Conservation (phyloP, 2,113 vertebrate species). For the Marmota flaviventris region DNA sequence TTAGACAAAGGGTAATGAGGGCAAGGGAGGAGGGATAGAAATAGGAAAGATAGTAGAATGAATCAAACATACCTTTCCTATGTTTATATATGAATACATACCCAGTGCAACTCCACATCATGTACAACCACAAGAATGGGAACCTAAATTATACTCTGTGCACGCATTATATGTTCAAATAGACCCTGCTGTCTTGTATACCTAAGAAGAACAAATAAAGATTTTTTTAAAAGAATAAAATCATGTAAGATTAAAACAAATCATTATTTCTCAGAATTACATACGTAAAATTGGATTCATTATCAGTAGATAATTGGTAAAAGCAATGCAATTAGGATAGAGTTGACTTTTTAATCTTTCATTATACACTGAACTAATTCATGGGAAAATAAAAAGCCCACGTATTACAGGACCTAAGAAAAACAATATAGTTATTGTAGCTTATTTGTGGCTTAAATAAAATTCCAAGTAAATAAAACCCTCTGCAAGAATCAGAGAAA, state of each 20-base stretch:
- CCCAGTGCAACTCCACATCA: too few species aligned
- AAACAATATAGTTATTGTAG: not conserved
- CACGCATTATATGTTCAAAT: too few species aligned
- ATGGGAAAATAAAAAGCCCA: not conserved
- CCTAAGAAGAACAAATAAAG: not conserved
- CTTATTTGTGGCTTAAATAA: not conserved
- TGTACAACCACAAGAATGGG: too few species aligned
- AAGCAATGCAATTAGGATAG: not conserved
- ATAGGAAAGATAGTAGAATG: too few species aligned
- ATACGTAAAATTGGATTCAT: not conserved
- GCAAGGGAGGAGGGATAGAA: too few species aligned
- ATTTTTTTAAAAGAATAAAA: not conserved
- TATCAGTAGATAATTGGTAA: not conserved
- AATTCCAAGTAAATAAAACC: not conserved
- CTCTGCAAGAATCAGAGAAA: not conserved
- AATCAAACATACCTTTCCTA: too few species aligned
- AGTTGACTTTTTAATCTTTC: not conserved
- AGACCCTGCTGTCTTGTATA: too few species aligned
- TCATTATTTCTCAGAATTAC: not conserved
- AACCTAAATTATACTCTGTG: too few species aligned
- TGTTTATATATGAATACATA: too few species aligned
- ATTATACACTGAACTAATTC: not conserved
- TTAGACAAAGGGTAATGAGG: too few species aligned
- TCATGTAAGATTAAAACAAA: not conserved
- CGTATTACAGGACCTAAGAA: not conserved